Evolutionary conservation across 1,140 invertebrate genomes (phyloP), one percentile per base, ranked within the genome.

Genomic region (Drosophila ananassae): DNA sequence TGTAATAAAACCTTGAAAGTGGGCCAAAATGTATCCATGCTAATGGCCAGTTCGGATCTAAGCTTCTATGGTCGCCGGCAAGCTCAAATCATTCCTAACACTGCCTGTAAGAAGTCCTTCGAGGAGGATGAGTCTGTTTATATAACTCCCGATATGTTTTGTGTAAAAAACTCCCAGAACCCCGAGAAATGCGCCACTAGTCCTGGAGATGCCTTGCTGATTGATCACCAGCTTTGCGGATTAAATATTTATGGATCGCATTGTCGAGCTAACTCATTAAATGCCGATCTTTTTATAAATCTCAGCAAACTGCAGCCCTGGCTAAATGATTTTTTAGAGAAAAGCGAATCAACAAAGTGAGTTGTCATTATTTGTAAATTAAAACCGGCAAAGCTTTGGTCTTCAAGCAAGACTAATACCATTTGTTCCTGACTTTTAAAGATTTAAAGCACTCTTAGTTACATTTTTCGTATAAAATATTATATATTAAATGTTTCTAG

Each of bases 41-140:
- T 75, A 9, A 73, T 73, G 58, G 54, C 73, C 39, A 73, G 59
- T 12, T 8, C n/a, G 0, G 54, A 73, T 21, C 32, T 73, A 0
- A 58, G 53, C 9, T 75, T 34, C n/a, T 73, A 48, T 9, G 69
- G 54, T 10, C 69, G 28, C 2, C 54, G 73, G 2, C 21, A 8
- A 3, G 58, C 52, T 28, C 13, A 73, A 37, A 24, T 75, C 6
- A 52, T 73, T 7, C 10, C 52, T 1, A 64, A 74, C 12, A n/a
- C 30, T 1, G 37, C 21, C 17, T 74, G 72, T 48, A 57, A 74
- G 22, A 12, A 12, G 1, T 41, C 52, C 1, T 74, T 52, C 8
- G 2, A 44, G 12, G 17, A 58, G 3, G 68, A 58, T 2, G 53
- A 64, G 8, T 41, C 37, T 0, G 59, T 52, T n/a, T 58, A 25